Evolutionary conservation across 2,888 invertebrate genomes (phyloP), one percentile per base, ranked within the genome.

Genomic region (Heliconius sara): DNA sequence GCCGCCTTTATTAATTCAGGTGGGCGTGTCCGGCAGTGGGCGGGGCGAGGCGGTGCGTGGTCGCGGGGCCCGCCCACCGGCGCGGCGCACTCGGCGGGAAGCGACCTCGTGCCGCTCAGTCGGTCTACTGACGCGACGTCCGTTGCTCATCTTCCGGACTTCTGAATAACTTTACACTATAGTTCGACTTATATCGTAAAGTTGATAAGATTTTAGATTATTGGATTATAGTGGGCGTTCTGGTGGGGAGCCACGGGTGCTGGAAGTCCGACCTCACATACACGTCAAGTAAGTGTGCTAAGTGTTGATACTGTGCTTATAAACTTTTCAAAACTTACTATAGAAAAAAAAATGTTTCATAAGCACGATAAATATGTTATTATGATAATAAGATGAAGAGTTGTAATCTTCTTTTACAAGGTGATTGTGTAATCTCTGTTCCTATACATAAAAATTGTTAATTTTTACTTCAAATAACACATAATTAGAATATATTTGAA

Each of bases 1-100:
- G 94, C 94, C 89, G 91, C 93, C 92, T 94, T 94, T 94, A 94
- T 94, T 95, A 95, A 95, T 95, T 94, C 94, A 94, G 91, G 88
- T 90, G 90, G 95, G 95, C 93, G 95, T 93, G 92, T 84, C 84
- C 75, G 85, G 77, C 81, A 80, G 89, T 92, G 88, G 94, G 95
- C 92, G 94, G 89, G 81, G 85, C 80, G 76, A 34, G 86, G 93
- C 92, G 90, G 92, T 90, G 89, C 88, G 87, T 66, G 80, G 76
- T 39, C 85, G 87, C 83, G 84, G 85, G 87, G 87, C 87, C 89
- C 88, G 90, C 89, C 90, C 88, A 89, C 87, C 87, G 87, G 87
- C 88, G 87, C 87, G 84, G 87, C 85, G 86, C 86, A 85, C 83
- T 83, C 83, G 84, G 84, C 86, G 83, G 70, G 76, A 79, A 80